Evolutionary conservation across 2,797 vertebrate genomes (phyloP).

Genomic region (Myioborus miniatus): DNA sequence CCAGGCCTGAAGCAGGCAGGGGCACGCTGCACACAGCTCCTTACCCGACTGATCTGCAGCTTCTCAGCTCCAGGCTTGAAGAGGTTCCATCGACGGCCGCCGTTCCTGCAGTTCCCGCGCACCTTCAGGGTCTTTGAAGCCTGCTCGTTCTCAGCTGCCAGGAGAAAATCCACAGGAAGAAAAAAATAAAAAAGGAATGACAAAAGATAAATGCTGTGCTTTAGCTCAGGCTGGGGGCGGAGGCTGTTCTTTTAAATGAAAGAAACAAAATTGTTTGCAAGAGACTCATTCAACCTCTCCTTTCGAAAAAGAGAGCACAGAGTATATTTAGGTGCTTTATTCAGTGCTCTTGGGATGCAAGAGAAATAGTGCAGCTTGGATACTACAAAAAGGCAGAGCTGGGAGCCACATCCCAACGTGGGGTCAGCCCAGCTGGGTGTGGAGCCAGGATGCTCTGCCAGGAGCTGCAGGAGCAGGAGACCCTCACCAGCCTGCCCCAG

Average conservation of each 20-base stretch:
- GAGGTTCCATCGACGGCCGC: slow-evolving; percentile 80
- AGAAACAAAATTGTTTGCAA: slow-evolving; percentile 69
- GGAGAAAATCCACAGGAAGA: slow-evolving; percentile 42
- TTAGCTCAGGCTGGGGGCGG: slow-evolving; percentile 65
- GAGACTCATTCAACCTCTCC: slow-evolving; percentile 65
- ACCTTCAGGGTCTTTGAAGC: slow-evolving; percentile 78
- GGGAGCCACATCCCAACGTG: neutral
- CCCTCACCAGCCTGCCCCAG: neutral
- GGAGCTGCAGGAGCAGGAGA: neutral
- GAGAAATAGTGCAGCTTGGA: slow-evolving; percentile 2
- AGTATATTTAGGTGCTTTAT: slow-evolving; percentile 57
- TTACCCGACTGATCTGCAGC: slow-evolving; percentile 87
- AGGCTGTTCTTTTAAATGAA: slow-evolving; percentile 66
- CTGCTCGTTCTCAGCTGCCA: slow-evolving; percentile 75
- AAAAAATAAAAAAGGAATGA: slow-evolving; percentile 19
- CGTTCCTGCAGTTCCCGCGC: slow-evolving; percentile 67
- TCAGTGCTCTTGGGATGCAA: slow-evolving; percentile 30
- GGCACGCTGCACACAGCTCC: neutral
- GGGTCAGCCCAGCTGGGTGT: neutral
- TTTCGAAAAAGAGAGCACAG: slow-evolving; percentile 26
- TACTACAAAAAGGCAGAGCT: neutral
- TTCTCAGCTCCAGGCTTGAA: slow-evolving; percentile 87
- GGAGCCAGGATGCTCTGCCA: neutral
- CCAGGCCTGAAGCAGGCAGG: neutral
- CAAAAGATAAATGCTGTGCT: slow-evolving; percentile 63